Percentiles rank a stretch among this genome's conserved stretches.
Conservation (phyloP, 2,113 vertebrate genomes). For the Microtus pennsylvanicus region DNA sequence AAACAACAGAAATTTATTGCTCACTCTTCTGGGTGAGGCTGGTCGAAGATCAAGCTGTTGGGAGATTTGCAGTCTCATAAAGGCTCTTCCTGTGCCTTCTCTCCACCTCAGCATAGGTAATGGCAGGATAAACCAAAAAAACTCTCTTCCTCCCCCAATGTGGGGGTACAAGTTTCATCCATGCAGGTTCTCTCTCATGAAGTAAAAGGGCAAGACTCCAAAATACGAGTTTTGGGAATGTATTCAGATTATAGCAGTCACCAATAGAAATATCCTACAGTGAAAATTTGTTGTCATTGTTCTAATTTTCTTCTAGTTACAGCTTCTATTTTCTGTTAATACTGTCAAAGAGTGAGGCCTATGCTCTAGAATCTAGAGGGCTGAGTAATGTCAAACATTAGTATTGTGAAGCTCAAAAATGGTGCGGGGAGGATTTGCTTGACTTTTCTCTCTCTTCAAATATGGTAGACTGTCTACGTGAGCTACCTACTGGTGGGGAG, state of each 20-base stretch:
- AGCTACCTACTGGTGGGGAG: background rate
- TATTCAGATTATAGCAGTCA: background rate
- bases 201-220: background rate
- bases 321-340: constrained; percentile 38
- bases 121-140: background rate
- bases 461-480: background rate
- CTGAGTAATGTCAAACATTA: background rate
- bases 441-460: background rate
- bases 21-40: background rate
- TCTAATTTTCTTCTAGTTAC: constrained; percentile 46
- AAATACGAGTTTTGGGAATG: background rate
- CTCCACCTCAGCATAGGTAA: too few species aligned
- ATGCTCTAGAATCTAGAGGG: background rate
- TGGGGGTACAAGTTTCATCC: background rate
- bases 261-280: background rate
- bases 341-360: background rate
- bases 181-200: background rate
- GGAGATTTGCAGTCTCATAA: background rate
- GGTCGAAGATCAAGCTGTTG: background rate
- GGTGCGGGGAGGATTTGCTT: background rate
- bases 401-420: background rate
- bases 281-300: constrained; percentile 13
- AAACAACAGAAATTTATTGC: background rate
- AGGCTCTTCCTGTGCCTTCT: background rate
- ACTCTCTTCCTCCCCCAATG: too few species aligned